Conservation (phyloP, 1,140 invertebrate species). For the Hirudo medicinalis region DNA sequence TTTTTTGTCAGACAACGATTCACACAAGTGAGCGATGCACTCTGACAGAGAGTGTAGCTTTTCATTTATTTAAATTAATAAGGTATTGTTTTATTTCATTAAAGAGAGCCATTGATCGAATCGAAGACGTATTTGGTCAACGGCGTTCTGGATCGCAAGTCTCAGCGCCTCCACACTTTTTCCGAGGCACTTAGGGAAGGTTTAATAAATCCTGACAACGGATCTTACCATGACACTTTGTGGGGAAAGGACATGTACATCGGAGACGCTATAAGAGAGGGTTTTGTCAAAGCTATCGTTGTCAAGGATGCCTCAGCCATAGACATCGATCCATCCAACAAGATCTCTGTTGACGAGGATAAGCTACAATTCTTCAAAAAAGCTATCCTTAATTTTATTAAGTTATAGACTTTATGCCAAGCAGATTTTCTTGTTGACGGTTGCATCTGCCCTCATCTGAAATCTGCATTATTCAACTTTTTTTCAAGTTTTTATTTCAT, state of each 20-base stretch:
- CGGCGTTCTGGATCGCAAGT: constrained; percentile 25
- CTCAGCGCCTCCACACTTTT: constrained; percentile 13
- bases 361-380: constrained; percentile 30
- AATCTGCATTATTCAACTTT: no score
- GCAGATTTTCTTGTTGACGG: no score
- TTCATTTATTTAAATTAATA: not conserved
- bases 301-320: constrained; percentile 31
- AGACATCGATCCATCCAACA: constrained; percentile 35
- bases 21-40: not conserved
- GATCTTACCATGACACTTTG: constrained; percentile 8
- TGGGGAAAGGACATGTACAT: constrained; percentile 17
- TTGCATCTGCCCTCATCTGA: no score
- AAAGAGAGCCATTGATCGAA: constrained; percentile 12
- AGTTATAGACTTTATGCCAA: no score
- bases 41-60: not conserved
- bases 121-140: constrained; percentile 19
- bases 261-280: constrained; percentile 23
- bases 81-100: not conserved
- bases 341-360: constrained; percentile 33
- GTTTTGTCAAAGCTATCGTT: constrained; percentile 21
- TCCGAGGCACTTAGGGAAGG: constrained; percentile 18
- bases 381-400: constrained; percentile 28
- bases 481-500: no score
- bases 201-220: constrained; percentile 19
- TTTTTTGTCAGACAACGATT: constrained; percentile 13